These are phyloP conservation scores for Troides helena DNA, from an alignment of 2,888 invertebrate genomes.

Conservation along the genomic window DNA sequence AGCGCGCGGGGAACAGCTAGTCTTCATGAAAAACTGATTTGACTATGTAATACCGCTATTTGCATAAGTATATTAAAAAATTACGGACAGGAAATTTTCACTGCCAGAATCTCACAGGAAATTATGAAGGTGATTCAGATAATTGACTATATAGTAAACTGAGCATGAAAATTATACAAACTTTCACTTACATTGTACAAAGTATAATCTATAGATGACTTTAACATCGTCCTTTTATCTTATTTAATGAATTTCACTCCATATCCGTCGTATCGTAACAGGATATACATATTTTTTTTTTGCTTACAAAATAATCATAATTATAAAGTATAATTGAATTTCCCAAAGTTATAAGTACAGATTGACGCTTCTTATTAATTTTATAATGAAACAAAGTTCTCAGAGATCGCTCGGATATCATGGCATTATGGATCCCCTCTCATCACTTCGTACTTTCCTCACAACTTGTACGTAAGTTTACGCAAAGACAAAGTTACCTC, in stretches of 20 bases:
- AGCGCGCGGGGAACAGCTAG: no score
- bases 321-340: neutral
- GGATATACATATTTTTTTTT: neutral
- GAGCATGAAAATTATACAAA: no score
- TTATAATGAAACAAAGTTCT: slow-evolving; percentile 12
- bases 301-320: neutral
- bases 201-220: no score
- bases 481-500: slow-evolving; percentile 24
- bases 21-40: no score
- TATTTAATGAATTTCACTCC: neutral
- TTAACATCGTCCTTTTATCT: no score
- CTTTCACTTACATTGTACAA: no score
- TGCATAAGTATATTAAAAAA: no score
- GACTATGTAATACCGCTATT: no score
- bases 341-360: neutral
- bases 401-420: slow-evolving; percentile 4
- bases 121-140: no score
- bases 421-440: slow-evolving; percentile 16
- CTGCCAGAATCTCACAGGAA: no score
- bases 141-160: no score
- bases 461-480: slow-evolving; percentile 23
- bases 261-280: neutral
- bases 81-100: no score
- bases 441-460: slow-evolving; percentile 11
- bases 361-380: slow-evolving; percentile 6